phyloP scores from a whole-genome alignment of 2,888 invertebrate genomes.

The Leptogaster cylindrica region DNA sequence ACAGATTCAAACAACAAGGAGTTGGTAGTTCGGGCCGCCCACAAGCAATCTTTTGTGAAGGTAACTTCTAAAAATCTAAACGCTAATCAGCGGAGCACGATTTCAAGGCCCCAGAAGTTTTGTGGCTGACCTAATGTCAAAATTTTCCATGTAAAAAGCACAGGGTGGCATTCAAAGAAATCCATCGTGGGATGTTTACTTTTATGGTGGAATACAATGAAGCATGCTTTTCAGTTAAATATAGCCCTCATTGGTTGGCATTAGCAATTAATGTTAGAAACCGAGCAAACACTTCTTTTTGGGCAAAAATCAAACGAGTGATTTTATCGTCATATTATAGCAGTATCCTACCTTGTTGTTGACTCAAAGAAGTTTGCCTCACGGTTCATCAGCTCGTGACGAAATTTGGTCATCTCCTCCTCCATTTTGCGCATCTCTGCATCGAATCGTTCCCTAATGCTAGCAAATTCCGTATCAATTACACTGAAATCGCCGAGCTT shows the following conservation, averaged over 20 bases:
- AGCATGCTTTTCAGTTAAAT: background rate
- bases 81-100: too few species aligned
- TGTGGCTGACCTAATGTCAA: too few species aligned
- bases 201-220: background rate
- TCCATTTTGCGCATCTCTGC: slow-evolving; percentile 98
- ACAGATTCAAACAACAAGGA: too few species aligned
- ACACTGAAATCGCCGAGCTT: slow-evolving; percentile 93
- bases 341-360: slow-evolving; percentile 77
- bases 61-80: too few species aligned
- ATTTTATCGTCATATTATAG: background rate
- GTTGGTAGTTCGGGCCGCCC: too few species aligned
- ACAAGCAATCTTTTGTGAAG: too few species aligned
- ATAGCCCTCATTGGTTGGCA: background rate
- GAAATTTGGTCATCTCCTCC: slow-evolving; percentile 96
- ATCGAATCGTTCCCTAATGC: slow-evolving; percentile 93
- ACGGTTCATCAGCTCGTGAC: slow-evolving; percentile 90
- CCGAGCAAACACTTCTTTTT: background rate
- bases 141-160: too few species aligned
- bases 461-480: slow-evolving; percentile 95
- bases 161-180: too few species aligned
- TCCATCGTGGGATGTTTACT: slow-evolving; percentile 13
- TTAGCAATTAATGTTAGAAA: background rate
- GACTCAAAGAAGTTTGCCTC: slow-evolving; percentile 92
- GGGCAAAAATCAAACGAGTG: slow-evolving; percentile 14
- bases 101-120: too few species aligned